Conservation (phyloP, 2,113 vertebrate species). For the Clupea harengus region DNA sequence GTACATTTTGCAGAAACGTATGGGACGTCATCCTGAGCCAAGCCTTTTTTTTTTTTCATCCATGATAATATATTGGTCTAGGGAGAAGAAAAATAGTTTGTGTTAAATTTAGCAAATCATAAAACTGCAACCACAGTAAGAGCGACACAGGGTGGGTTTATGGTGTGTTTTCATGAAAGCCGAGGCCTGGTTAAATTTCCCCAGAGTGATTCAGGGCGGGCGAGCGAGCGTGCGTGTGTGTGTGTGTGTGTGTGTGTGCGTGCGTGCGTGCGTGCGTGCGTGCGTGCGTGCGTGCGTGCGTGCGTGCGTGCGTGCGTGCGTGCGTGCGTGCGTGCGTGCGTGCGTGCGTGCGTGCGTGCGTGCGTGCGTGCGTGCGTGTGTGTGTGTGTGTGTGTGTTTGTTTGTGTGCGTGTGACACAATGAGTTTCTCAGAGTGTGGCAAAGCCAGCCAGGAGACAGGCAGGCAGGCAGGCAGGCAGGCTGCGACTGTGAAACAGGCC, state of each 20-base stretch:
- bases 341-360: not conserved
- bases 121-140: conserved; percentile 29
- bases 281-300: not conserved
- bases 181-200: not conserved
- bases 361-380: not conserved
- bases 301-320: not conserved
- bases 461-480: not conserved
- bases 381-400: not conserved
- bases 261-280: not conserved
- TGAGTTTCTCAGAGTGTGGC: conserved; percentile 11
- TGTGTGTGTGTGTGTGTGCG: not conserved
- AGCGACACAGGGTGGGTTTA: conserved; percentile 29
- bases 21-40: not conserved
- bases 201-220: not conserved
- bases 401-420: not conserved
- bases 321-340: not conserved
- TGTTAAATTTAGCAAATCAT: conserved; percentile 29
- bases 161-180: conserved; percentile 29
- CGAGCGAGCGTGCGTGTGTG: not conserved
- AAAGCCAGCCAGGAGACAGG: conserved; percentile 12
- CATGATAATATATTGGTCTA: not conserved
- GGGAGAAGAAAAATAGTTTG: not conserved
- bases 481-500: not conserved
- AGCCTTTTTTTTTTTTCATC: not conserved
- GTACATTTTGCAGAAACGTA: not conserved